A percentile compares a stretch with the other conserved stretches of the same genome.
phyloP scores from a whole-genome alignment of 2,797 vertebrate genomes.

The Anguilla pacifica region DNA sequence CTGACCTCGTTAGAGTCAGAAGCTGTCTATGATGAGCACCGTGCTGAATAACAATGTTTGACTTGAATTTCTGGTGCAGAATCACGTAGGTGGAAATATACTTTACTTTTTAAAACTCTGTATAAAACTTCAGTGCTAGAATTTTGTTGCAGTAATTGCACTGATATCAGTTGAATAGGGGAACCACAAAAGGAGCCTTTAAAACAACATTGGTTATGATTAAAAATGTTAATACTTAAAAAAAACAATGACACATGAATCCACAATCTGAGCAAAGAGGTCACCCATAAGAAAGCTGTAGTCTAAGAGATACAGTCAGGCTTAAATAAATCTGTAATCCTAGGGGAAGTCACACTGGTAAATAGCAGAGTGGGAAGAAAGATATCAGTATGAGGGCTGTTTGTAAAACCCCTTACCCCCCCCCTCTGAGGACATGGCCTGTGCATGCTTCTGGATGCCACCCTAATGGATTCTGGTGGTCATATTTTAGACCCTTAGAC shows the following conservation, averaged over 20 bases:
- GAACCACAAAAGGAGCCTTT: neutral
- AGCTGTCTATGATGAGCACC: neutral
- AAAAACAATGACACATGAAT: neutral
- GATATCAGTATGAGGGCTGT: constrained; percentile 27
- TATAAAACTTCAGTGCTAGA: neutral
- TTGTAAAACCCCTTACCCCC: constrained; percentile 26
- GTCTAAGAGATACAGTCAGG: neutral
- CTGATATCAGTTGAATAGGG: neutral
- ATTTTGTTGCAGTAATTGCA: neutral
- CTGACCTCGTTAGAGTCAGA: neutral
- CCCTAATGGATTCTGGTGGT: constrained; percentile 31
- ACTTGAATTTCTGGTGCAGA: neutral
- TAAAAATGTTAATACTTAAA: neutral
- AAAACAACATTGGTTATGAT: neutral
- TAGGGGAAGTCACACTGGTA: constrained; percentile 34
- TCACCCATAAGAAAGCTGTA: neutral
- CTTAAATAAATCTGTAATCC: neutral
- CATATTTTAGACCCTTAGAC: constrained; percentile 28
- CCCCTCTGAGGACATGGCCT: constrained; percentile 38
- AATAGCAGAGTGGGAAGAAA: constrained; percentile 48
- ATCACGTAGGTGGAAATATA: neutral
- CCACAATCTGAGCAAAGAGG: neutral
- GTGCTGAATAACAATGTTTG: neutral
- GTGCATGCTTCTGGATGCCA: constrained; percentile 49
- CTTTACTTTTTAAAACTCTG: neutral